phyloP scores from a whole-genome alignment of 2,113 vertebrate species.

The Phaetusa simplex region DNA sequence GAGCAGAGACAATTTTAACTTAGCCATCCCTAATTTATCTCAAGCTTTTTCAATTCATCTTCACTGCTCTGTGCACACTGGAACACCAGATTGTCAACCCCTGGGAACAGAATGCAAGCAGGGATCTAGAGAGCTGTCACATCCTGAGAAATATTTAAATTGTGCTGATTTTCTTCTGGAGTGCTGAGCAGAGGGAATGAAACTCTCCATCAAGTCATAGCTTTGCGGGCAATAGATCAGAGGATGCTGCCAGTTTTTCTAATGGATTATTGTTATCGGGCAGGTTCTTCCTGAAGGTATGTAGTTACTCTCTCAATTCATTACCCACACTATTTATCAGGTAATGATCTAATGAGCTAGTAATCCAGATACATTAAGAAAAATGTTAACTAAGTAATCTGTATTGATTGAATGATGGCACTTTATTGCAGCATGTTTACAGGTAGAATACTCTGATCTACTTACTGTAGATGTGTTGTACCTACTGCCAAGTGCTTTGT shows the following conservation, averaged over 20 bases:
- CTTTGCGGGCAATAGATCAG: conserved; percentile 80
- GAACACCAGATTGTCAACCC: conserved; percentile 77
- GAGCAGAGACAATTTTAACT: conserved; percentile 83
- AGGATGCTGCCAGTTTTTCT: conserved; percentile 80
- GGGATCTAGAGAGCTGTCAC: conserved; percentile 78
- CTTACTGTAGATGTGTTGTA: conserved; percentile 51
- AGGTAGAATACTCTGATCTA: conserved; percentile 65
- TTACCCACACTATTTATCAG: conserved; percentile 71
- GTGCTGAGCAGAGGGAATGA: conserved; percentile 81
- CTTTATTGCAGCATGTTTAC: conserved; percentile 73
- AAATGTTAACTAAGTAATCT: conserved; percentile 65
- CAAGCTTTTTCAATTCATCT: conserved; percentile 80
- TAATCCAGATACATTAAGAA: conserved; percentile 57
- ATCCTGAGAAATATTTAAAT: conserved; percentile 80
- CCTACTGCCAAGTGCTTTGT: conserved; percentile 64
- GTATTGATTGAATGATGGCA: conserved; percentile 69
- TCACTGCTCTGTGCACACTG: conserved; percentile 74
- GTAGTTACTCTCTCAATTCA: conserved; percentile 77
- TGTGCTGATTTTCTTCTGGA: conserved; percentile 81
- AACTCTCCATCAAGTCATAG: conserved; percentile 81
- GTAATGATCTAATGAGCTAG: conserved; percentile 73
- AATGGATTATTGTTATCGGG: conserved; percentile 80
- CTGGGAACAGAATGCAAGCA: conserved; percentile 76
- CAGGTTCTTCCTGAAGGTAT: conserved; percentile 82
- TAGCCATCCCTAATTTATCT: conserved; percentile 84